Evolutionary conservation across 1,140 invertebrate species (phyloP).

Genomic region (Drosophila funebris): DNA sequence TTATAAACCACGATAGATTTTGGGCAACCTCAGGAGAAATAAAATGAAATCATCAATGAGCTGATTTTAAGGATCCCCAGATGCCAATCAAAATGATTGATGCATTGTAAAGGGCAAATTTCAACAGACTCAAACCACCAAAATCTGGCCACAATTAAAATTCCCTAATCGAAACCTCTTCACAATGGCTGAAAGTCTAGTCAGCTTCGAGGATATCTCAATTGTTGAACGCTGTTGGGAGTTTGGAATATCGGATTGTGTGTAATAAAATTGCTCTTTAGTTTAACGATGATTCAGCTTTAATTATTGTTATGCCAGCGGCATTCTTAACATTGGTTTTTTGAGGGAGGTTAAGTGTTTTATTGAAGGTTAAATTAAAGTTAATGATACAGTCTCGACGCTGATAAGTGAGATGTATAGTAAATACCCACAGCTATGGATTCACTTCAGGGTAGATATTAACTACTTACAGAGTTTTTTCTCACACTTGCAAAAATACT

Average conservation of each 20-base stretch:
- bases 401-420: background rate
- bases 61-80: background rate
- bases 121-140: background rate
- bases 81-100: slow-evolving; percentile 44
- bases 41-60: slow-evolving; percentile 48
- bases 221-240: slow-evolving; percentile 9
- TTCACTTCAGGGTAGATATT: background rate
- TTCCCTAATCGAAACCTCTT: slow-evolving; percentile 23
- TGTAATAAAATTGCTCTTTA: slow-evolving; percentile 32
- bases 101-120: slow-evolving; percentile 35
- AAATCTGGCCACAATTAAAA: slow-evolving; percentile 30
- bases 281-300: slow-evolving; percentile 60
- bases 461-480: background rate
- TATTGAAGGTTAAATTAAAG: slow-evolving; percentile 70
- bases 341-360: slow-evolving; percentile 29
- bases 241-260: slow-evolving; percentile 38
- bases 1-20: slow-evolving; percentile 28
- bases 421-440: background rate
- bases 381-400: slow-evolving; percentile 41
- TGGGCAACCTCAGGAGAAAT: slow-evolving; percentile 14
- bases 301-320: slow-evolving; percentile 53
- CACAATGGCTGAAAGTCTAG: slow-evolving; percentile 8
- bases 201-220: slow-evolving; percentile 13
- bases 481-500: too few species aligned
- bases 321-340: slow-evolving; percentile 23